Conservation (phyloP, 2,888 invertebrate species). For the Drosophila sordidula region DNA sequence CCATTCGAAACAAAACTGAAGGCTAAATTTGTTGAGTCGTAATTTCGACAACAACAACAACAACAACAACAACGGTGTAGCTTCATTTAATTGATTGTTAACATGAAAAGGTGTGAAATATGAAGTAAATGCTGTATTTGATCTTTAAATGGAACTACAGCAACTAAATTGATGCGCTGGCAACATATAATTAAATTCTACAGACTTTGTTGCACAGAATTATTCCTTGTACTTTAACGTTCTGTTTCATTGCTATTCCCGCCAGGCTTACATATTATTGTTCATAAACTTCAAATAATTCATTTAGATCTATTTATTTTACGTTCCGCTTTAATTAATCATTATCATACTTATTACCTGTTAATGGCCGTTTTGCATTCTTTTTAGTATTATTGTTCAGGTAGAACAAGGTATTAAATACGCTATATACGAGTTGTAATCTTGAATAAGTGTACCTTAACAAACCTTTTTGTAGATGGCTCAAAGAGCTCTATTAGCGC, state of each 20-base stretch:
- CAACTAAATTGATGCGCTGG: not conserved
- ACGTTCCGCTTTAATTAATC: slow-evolving; percentile 1
- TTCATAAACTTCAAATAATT: too few species aligned
- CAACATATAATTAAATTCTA: not conserved
- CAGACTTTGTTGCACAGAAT: too few species aligned
- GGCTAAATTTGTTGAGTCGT: slow-evolving; percentile 24
- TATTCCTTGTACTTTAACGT: too few species aligned
- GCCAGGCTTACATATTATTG: too few species aligned
- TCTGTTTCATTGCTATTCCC: too few species aligned
- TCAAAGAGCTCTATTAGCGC: too few species aligned
- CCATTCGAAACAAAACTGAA: slow-evolving; percentile 31
- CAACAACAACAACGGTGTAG: slow-evolving; percentile 12
- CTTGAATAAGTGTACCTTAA: too few species aligned
- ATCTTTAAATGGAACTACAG: not conserved
- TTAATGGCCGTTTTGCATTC: too few species aligned
- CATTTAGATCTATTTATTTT: not conserved
- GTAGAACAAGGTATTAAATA: too few species aligned
- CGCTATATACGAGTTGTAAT: too few species aligned
- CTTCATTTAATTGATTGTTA: slow-evolving; percentile 46
- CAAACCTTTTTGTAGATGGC: too few species aligned
- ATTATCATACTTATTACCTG: not conserved
- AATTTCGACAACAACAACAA: not conserved
- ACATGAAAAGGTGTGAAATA: slow-evolving; percentile 42
- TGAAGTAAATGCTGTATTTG: slow-evolving; percentile 12
- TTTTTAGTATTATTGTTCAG: too few species aligned